Evolutionary conservation across 2,888 invertebrate species (phyloP).

Genomic region (Coecobrya sp.): DNA sequence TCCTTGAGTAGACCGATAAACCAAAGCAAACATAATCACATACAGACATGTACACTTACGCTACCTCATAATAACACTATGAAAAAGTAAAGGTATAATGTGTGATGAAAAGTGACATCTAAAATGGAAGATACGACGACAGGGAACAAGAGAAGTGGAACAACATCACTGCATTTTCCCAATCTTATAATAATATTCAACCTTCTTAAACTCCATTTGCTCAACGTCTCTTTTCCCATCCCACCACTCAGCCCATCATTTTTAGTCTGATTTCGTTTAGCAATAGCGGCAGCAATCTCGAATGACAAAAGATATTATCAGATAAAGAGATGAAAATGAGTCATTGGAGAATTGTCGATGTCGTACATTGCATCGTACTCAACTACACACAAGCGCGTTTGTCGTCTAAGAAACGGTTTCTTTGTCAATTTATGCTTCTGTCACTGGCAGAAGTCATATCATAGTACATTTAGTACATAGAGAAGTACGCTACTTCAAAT

Average conservation of each 20-base stretch:
- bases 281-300: constrained; percentile 8
- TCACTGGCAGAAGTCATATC: not conserved
- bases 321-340: constrained; percentile 9
- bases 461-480: not conserved
- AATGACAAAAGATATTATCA: constrained; percentile 31
- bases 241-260: not conserved
- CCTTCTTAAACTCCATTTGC: not conserved
- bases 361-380: not conserved
- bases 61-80: not conserved
- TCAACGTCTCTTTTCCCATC: not conserved
- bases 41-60: not conserved
- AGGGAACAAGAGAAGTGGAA: not conserved
- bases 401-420: not conserved
- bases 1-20: not conserved
- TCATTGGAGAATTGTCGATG: not conserved
- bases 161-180: not conserved
- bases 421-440: constrained; percentile 7
- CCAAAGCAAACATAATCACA: not conserved
- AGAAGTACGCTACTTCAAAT: not conserved
- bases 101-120: constrained; percentile 31
- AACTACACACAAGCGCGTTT: not conserved
- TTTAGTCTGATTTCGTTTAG: constrained; percentile 4
- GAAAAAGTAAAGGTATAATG: constrained; percentile 19
- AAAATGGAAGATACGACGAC: not conserved
- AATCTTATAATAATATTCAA: not conserved